phyloP scores from a whole-genome alignment of 2,888 invertebrate genomes.

The Margaritifera margaritifera region DNA sequence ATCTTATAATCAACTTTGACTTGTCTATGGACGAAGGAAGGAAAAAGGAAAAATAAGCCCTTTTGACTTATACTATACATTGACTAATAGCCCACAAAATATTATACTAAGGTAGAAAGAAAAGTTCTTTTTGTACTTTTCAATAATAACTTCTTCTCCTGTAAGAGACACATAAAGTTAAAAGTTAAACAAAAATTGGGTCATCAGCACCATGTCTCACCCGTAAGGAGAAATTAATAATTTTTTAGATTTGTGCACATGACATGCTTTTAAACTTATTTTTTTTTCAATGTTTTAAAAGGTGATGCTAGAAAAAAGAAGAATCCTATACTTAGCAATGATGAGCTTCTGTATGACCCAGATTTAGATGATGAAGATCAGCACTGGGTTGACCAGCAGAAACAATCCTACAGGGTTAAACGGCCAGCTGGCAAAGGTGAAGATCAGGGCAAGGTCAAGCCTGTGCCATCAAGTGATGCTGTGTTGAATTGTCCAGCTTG shows the following conservation, averaged over 20 bases:
- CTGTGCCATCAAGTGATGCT: conserved; percentile 75
- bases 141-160: too few relatives aligned
- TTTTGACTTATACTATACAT: too few relatives aligned
- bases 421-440: conserved; percentile 6
- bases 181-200: too few relatives aligned
- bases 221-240: too few relatives aligned
- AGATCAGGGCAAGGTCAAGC: conserved; percentile 32
- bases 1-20: too few relatives aligned
- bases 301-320: conserved; percentile 34
- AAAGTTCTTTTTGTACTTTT: too few relatives aligned
- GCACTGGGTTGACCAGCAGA: conserved; percentile 75
- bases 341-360: conserved; percentile 77
- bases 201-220: too few relatives aligned
- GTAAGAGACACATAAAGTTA: too few relatives aligned
- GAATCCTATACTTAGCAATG: conserved; percentile 56
- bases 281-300: conserved; percentile 2
- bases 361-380: conserved; percentile 76
- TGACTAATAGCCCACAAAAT: too few relatives aligned
- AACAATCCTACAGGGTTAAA: conserved; percentile 64
- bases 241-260: neutral
- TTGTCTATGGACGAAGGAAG: too few relatives aligned
- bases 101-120: too few relatives aligned
- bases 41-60: too few relatives aligned
- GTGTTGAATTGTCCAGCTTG: conserved; percentile 78
- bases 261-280: neutral